Conservation (phyloP, 1,140 invertebrate species). For the Diploscapter pachys region DNA sequence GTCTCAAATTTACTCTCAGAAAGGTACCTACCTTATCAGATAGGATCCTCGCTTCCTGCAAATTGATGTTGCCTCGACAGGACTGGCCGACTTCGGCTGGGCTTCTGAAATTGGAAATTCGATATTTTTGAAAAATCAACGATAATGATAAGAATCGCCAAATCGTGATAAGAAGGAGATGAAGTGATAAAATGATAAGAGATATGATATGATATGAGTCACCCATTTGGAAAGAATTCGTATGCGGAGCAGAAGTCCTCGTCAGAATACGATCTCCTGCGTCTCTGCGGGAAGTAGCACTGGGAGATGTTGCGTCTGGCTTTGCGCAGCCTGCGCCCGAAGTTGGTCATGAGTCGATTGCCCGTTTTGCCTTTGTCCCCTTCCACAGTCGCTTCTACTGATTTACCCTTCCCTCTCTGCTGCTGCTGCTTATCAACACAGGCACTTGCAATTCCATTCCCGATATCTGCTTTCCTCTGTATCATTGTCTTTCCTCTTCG, state of each 20-base stretch:
- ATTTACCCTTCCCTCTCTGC: conserved; percentile 9
- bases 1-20: neutral
- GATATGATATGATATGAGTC: too few species aligned
- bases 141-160: too few species aligned
- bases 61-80: conserved; percentile 91
- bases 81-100: conserved; percentile 94
- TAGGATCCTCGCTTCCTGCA: conserved; percentile 91
- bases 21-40: conserved; percentile 66
- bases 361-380: conserved; percentile 3
- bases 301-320: conserved; percentile 13
- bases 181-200: too few species aligned
- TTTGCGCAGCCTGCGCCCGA: conserved; percentile 23
- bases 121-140: too few species aligned
- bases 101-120: conserved; percentile 70
- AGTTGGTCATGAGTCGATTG: conserved; percentile 20
- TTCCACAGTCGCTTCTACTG: neutral
- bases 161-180: too few species aligned
- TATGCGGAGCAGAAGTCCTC: conserved; percentile 16
- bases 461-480: neutral
- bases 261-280: conserved; percentile 8
- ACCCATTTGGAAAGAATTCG: neutral
- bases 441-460: too few species aligned
- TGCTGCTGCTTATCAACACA: neutral
- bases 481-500: conserved; percentile 3
- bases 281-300: conserved; percentile 19